Percentiles rank a stretch among this genome's conserved stretches.
phyloP scores from a whole-genome alignment of 2,888 invertebrate genomes.

The Rotaria magnacalcarata region DNA sequence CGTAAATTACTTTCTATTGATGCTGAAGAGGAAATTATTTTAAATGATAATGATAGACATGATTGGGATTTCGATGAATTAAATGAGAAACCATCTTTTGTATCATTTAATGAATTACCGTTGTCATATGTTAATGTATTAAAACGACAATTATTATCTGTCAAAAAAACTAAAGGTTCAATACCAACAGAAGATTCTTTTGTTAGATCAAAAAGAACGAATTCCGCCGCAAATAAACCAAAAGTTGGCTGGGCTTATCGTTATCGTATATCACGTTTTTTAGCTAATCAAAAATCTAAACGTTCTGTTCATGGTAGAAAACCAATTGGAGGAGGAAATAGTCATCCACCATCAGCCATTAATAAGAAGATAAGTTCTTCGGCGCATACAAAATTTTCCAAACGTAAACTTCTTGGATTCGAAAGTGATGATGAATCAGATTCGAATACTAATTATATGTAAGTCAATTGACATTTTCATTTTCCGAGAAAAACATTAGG shows the following conservation, averaged over 20 bases:
- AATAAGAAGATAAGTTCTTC: background rate
- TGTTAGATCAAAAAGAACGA: background rate
- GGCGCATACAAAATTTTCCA: background rate
- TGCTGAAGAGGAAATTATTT: background rate
- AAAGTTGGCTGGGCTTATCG: conserved; percentile 45
- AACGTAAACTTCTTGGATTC: background rate
- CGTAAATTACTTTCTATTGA: conserved; percentile 9
- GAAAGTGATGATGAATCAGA: no score
- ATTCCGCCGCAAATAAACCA: background rate
- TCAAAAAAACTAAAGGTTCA: background rate
- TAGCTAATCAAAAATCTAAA: background rate
- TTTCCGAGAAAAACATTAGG: no score
- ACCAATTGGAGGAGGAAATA: background rate
- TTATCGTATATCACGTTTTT: conserved; percentile 38
- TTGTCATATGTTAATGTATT: background rate
- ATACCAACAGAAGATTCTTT: background rate
- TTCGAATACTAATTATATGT: no score
- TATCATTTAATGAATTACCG: background rate
- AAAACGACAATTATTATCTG: background rate
- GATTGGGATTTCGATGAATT: no score
- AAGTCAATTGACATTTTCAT: no score
- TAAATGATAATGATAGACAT: no score
- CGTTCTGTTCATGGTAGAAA: no score
- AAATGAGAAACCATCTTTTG: background rate
- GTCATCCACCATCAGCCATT: background rate